Conservation (phyloP, 1,140 invertebrate genomes). For the Papilio helenus region DNA sequence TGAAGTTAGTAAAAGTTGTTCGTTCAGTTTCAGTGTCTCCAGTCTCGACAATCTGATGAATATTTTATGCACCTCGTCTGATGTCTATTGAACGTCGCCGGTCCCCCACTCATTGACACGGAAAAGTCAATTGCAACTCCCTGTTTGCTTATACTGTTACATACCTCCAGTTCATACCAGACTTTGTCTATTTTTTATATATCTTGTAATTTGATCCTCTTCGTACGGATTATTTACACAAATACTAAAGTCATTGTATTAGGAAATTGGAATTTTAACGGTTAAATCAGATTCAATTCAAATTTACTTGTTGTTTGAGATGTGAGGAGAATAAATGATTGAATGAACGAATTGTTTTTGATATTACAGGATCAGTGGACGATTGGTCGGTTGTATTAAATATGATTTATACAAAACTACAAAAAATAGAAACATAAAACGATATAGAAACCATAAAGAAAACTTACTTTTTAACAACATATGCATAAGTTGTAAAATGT, state of each 20-base stretch:
- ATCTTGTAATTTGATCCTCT: neutral
- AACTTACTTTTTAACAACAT: neutral
- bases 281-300: no score
- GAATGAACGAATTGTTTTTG: no score
- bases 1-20: slow-evolving; percentile 27
- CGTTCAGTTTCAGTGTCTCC: slow-evolving; percentile 4
- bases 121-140: slow-evolving; percentile 26
- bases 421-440: no score
- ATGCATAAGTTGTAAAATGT: neutral
- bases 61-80: slow-evolving; percentile 33
- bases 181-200: neutral
- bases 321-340: no score
- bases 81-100: slow-evolving; percentile 33
- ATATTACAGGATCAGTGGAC: no score
- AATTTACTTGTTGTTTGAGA: no score
- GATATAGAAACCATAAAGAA: no score
- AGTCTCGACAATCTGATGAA: slow-evolving; percentile 30
- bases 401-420: no score
- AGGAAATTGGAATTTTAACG: no score
- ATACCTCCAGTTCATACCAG: neutral
- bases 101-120: slow-evolving; percentile 9
- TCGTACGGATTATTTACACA: neutral
- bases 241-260: neutral
- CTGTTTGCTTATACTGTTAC: slow-evolving; percentile 21
- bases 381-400: no score